Conservation (phyloP, 2,113 vertebrate species). For the Pitta sordida region DNA sequence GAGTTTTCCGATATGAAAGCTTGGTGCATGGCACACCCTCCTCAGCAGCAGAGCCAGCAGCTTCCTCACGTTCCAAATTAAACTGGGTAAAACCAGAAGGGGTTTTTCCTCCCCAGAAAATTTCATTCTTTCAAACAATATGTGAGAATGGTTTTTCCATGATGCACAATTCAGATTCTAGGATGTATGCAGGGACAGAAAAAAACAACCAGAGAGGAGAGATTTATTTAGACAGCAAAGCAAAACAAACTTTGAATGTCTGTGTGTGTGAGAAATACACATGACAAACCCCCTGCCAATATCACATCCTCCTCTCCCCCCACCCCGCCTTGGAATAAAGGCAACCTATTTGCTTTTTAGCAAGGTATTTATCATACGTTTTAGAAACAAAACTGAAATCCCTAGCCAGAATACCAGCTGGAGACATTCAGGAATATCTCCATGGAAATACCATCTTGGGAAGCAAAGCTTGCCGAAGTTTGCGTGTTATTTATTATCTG, state of each 20-base stretch:
- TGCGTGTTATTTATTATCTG: not conserved
- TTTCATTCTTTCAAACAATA: not conserved
- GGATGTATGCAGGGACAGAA: not conserved
- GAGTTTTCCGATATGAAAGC: not conserved
- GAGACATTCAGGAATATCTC: slow-evolving; percentile 11
- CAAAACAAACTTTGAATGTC: not conserved
- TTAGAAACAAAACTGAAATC: slow-evolving; percentile 24
- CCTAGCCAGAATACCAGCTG: not conserved
- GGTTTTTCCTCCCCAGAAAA: not conserved
- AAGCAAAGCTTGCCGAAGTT: slow-evolving; percentile 17
- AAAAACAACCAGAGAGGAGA: not conserved
- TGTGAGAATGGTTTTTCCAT: not conserved
- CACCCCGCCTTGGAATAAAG: not conserved
- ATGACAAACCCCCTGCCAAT: not conserved
- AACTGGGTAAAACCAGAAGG: not conserved
- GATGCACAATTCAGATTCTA: not conserved
- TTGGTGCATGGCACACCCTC: not conserved
- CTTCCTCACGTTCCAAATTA: not conserved
- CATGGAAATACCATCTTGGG: slow-evolving; percentile 37
- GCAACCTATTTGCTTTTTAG: not conserved
- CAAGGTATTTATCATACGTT: not conserved
- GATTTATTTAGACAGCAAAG: not conserved
- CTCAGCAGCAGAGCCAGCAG: not conserved
- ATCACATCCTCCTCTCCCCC: too few relatives aligned
- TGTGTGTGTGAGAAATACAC: not conserved